Base-by-base conservation (phyloP, 2,797 vertebrate genomes). In the Delichon dasypus region DNA sequence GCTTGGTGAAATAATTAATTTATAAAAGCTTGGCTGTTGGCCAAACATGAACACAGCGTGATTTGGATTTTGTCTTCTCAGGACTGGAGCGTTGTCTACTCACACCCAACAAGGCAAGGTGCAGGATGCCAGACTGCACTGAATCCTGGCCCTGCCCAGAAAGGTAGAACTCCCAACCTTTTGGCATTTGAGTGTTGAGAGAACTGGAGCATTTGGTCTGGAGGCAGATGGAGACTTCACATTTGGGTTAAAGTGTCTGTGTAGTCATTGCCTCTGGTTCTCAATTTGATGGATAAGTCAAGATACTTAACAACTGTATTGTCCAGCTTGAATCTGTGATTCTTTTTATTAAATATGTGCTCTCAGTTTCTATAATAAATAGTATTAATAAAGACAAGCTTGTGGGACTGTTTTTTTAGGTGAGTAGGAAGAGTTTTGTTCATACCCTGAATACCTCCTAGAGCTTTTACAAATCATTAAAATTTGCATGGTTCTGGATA, bases 1-100 rank as follows among this genome's bases (percentile, higher is more conserved):
- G 38, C 68, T 78, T 75, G 30, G 47, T 85, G 70, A 85, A 93
- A 94, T 80, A 92, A 91, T 65, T 92, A 5, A 88, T 94, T 94
- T 92, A 64, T 80, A 72, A 75, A 74, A 80, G 29, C 42, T 91
- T 92, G 93, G 82, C 85, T 58, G 14, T 86, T 92, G 65, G 54
- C 89, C 89, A 91, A 29, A 68, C 22, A 9, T 54, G 72, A 75
- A 13, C 87, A 61, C 91, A 92, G 79, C 65, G 68, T 61, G 68
- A 34, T 75, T 81, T 91, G 79, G 76, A 66, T 95, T 88, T 91
- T 83, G 15, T 65, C 50, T 95, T 78, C 73, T 88, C 30, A 40
- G 71, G 61, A 57, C 53, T 57, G 68, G 75, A 82, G 53, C 45
- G 26, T 76, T 74, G 22, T 27, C 60, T 85, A 9, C 44, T 89